A percentile compares a stretch with the other conserved stretches of the same genome.
These are phyloP conservation scores for Hesperia comma DNA, from an alignment of 2,888 invertebrate genomes.

Conservation along the genomic window DNA sequence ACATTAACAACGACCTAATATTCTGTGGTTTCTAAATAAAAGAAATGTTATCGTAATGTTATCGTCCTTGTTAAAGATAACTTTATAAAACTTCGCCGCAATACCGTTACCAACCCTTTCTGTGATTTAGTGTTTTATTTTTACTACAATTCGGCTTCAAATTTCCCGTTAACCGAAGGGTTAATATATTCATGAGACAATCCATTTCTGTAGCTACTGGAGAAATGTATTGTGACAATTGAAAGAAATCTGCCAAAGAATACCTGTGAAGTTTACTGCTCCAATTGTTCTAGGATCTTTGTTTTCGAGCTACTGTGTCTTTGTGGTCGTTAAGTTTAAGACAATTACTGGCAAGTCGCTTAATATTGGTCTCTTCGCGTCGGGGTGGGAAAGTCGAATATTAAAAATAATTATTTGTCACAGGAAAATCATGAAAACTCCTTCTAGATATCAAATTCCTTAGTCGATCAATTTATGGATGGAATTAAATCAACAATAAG, in stretches of 20 bases:
- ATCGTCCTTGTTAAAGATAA: slow-evolving; percentile 1
- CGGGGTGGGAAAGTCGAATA: slow-evolving; percentile 9
- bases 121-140: slow-evolving; percentile 52
- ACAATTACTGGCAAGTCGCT: slow-evolving; percentile 19
- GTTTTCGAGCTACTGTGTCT: slow-evolving; percentile 39
- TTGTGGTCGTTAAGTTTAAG: slow-evolving; percentile 35
- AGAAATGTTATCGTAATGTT: neutral
- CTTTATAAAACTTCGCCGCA: slow-evolving; percentile 58
- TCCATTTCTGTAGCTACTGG: slow-evolving; percentile 49
- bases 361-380: slow-evolving; percentile 27
- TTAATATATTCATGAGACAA: slow-evolving; percentile 58
- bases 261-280: slow-evolving; percentile 31
- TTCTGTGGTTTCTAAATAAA: neutral
- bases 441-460: no score
- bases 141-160: slow-evolving; percentile 41
- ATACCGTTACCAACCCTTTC: slow-evolving; percentile 60
- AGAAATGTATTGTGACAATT: slow-evolving; percentile 39
- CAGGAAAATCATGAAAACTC: no score
- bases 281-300: slow-evolving; percentile 30
- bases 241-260: slow-evolving; percentile 5
- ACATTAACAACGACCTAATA: neutral
- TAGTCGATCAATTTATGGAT: no score
- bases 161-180: slow-evolving; percentile 46
- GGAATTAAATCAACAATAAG: no score
- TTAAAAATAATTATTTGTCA: neutral